Evolutionary conservation across 1,140 invertebrate species (phyloP), one percentile per base, ranked within the genome.

Genomic region (Calliopsis andreniformis): DNA sequence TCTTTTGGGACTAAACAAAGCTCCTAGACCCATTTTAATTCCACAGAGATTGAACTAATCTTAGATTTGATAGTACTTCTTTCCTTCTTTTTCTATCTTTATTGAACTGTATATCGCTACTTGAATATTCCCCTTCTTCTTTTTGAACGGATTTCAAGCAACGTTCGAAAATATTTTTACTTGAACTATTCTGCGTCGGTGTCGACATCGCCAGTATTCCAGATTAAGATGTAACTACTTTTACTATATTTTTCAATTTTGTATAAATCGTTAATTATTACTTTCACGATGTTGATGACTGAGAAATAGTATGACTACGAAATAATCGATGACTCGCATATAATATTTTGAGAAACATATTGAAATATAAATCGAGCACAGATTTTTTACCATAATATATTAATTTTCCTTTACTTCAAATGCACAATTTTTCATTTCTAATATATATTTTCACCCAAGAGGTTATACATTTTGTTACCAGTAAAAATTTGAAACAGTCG

Each of bases 401-500:
- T 67, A 56, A 59, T 69, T 68, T 69, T 32, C 14, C 25, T 16
- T 76, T 25, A 69, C 69, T 2, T 58, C 66, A 8, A 39, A 23
- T 0, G 12, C 2, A 18, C 55, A 30, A 32, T 35, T 25, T 3
- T n/a, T 16, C 16, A 55, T 25, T 35, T 43, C 39, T 62, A 28
- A 35, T 20, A 39, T 2, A 51, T 39, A 3, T 2, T 43, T 45
- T 61, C 35, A n/a, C 1, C 3, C 42, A 23, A 51, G 7, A 69
- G 73, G 73, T 76, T 76, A 76, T 42, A 20, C 53, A 68, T 76
- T 51, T 69, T 42, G 14, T 32, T 25, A 14, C 2, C 0, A 16
- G 14, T 16, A 0, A 42, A 18, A 23, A 45, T 25, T 62, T 20
- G 7, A 76, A 75, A 78, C 71, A 75, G 12, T 45, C 51, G 61